Conservation (phyloP, 2,113 vertebrate species). For the Trichomycterus rosablanca region DNA sequence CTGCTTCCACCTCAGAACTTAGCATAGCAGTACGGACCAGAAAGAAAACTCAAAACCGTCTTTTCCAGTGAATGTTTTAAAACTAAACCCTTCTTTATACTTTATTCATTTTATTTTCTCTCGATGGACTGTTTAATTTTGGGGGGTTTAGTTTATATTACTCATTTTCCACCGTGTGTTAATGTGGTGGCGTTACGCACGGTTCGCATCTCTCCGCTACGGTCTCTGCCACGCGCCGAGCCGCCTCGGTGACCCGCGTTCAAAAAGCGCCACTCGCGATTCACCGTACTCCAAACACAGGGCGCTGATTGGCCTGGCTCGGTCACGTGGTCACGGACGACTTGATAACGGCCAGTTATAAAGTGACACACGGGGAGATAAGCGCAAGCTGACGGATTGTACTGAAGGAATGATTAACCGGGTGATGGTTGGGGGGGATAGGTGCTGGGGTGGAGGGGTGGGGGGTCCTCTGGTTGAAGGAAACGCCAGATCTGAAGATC, state of each 20-base stretch:
- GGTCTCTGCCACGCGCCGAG: constrained; percentile 18
- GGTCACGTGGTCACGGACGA: constrained; percentile 61
- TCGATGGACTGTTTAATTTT: too few relatives aligned
- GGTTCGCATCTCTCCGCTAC: constrained; percentile 64
- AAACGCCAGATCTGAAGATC: constrained; percentile 64
- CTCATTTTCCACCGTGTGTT: too few relatives aligned
- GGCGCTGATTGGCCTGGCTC: constrained; percentile 65
- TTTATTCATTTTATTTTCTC: background rate
- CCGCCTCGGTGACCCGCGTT: constrained; percentile 61
- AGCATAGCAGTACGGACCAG: constrained; percentile 64
- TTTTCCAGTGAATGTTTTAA: constrained; percentile 53
- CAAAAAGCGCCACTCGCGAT: constrained; percentile 66
- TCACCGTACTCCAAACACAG: constrained; percentile 61
- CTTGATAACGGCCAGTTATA: constrained; percentile 86
- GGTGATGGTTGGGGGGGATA: too few relatives aligned
- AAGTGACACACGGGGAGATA: constrained; percentile 93
- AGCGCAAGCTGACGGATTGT: constrained; percentile 83
- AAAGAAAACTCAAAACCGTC: constrained; percentile 53
- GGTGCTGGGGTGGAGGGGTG: constrained; percentile 31
- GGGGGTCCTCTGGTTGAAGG: constrained; percentile 62
- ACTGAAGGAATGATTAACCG: constrained; percentile 90
- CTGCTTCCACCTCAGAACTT: constrained; percentile 55
- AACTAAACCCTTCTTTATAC: background rate
- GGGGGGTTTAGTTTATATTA: too few relatives aligned
- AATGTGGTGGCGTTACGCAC: background rate